phyloP scores from a whole-genome alignment of 1,140 invertebrate species.

The Pogonomyrmex californicus region DNA sequence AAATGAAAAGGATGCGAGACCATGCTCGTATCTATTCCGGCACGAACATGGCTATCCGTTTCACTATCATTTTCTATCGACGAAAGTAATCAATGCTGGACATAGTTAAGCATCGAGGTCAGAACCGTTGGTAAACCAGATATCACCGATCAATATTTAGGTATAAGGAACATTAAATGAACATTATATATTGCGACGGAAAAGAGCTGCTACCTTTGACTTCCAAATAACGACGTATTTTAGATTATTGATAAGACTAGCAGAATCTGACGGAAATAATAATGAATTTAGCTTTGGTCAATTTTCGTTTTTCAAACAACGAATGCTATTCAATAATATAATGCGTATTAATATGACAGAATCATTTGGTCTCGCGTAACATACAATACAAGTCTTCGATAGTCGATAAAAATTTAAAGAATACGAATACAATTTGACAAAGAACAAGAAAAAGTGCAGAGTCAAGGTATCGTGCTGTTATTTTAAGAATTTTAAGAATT shows the following conservation, averaged over 20 bases:
- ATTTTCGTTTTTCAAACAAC: no score
- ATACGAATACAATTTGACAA: neutral
- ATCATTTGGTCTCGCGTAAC: neutral
- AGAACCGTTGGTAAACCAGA: conserved; percentile 47
- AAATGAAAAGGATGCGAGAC: neutral
- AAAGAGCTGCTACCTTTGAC: conserved; percentile 16
- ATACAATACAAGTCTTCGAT: neutral
- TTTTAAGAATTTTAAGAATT: conserved; percentile 24
- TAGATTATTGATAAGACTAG: conserved; percentile 7
- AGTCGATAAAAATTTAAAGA: neutral
- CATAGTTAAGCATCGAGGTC: conserved; percentile 68
- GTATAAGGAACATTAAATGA: conserved; percentile 49
- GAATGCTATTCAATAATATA: neutral
- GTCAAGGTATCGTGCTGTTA: neutral
- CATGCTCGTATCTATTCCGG: neutral
- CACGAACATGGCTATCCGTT: conserved; percentile 18
- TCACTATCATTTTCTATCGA: conserved; percentile 46
- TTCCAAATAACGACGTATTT: conserved; percentile 14
- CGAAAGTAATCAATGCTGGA: conserved; percentile 68
- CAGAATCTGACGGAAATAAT: conserved; percentile 21
- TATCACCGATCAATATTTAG: conserved; percentile 62
- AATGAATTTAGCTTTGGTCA: neutral
- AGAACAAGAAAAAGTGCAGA: neutral
- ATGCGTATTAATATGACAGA: conserved; percentile 18
- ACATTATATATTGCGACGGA: conserved; percentile 33